Evolutionary conservation across 35 echinoderm and acorn worm species (phyloP).

Genomic region (Apostichopus californicus): DNA sequence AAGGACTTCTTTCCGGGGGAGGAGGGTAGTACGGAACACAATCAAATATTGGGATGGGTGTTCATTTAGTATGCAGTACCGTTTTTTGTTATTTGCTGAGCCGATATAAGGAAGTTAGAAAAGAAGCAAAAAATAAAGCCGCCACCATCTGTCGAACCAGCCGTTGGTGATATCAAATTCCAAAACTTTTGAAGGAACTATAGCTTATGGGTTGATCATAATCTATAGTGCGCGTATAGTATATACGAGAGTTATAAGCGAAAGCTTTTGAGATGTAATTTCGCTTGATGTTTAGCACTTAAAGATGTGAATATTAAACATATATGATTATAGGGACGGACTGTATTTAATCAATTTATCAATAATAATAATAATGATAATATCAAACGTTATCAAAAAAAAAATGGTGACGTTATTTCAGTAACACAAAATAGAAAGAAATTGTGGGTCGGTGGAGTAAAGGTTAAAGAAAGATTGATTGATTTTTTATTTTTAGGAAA

Average conservation of each 20-base stretch:
- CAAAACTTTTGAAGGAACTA: slow-evolving; percentile 3
- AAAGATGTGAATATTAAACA: slow-evolving; percentile 39
- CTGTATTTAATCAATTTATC: background rate
- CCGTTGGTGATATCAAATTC: slow-evolving; percentile 11
- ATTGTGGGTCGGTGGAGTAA: background rate
- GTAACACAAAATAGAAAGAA: background rate
- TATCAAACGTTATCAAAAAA: background rate
- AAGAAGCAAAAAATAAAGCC: background rate
- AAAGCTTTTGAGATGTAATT: slow-evolving; percentile 11
- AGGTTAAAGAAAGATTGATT: background rate
- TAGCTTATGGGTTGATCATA: background rate
- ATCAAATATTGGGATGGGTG: background rate
- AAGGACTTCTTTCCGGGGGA: background rate
- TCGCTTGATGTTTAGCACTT: slow-evolving; percentile 30
- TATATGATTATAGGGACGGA: background rate
- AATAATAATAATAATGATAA: background rate
- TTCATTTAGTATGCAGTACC: slow-evolving; percentile 25
- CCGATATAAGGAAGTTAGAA: background rate
- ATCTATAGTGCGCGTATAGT: background rate
- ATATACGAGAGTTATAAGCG: background rate
- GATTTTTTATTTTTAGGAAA: background rate
- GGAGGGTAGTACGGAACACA: background rate
- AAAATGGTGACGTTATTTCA: background rate
- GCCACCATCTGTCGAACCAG: slow-evolving; percentile 19
- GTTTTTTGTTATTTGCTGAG: background rate